phyloP scores from a whole-genome alignment of 2,113 vertebrate genomes.

The Epinephelus lanceolatus region DNA sequence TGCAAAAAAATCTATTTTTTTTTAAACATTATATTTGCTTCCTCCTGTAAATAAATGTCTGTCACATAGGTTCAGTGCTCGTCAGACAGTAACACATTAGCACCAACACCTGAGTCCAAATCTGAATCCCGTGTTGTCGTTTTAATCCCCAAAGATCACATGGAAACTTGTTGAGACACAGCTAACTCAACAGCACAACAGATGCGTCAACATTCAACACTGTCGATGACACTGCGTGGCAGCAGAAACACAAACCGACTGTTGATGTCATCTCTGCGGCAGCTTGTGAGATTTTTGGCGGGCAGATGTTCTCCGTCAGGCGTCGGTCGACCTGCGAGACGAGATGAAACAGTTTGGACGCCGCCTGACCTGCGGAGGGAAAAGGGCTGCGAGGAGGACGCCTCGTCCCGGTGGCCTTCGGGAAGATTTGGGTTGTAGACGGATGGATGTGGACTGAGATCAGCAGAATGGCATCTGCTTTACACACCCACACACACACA shows the following conservation, averaged over 20 bases:
- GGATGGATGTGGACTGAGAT: conserved; percentile 74
- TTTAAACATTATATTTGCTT: neutral
- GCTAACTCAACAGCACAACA: conserved; percentile 50
- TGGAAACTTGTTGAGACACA: conserved; percentile 46
- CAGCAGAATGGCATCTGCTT: conserved; percentile 77
- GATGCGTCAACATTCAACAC: conserved; percentile 56
- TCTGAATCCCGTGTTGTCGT: neutral
- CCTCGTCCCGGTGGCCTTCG: conserved; percentile 24
- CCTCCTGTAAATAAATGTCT: neutral
- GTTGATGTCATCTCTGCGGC: conserved; percentile 56
- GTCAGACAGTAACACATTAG: neutral
- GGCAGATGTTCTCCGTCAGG: conserved; percentile 78
- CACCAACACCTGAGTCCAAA: conserved; percentile 11
- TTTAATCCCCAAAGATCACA: conserved; percentile 6
- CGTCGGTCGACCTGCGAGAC: conserved; percentile 62
- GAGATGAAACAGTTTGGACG: conserved; percentile 39
- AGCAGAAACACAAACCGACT: conserved; percentile 42
- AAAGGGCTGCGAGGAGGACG: neutral
- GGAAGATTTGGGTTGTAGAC: conserved; percentile 55
- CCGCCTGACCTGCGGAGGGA: conserved; percentile 43
- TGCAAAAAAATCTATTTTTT: too few relatives aligned
- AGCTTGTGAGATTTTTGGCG: conserved; percentile 63
- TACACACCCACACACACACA: conserved; percentile 54
- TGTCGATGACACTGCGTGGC: conserved; percentile 44
- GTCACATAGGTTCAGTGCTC: neutral